Conservation (phyloP, 2,797 vertebrate species). For the Vespertilio murinus region DNA sequence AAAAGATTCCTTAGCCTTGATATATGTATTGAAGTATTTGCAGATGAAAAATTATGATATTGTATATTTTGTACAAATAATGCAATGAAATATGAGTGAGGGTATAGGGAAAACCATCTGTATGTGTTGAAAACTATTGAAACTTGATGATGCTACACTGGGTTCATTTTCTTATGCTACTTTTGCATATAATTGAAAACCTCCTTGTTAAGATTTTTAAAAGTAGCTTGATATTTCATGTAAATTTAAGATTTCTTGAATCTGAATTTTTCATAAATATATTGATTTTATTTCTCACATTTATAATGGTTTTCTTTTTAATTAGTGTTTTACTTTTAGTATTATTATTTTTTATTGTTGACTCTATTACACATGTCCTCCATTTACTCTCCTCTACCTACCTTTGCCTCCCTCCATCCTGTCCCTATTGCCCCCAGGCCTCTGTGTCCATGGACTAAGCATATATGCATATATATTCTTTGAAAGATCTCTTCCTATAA, state of each 20-base stretch:
- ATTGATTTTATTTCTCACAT: not conserved
- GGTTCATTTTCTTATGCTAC: not conserved
- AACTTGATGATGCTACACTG: not conserved
- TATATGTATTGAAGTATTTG: not conserved
- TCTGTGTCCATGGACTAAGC: no score
- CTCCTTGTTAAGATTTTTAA: not conserved
- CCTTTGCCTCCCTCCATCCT: no score
- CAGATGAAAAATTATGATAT: not conserved
- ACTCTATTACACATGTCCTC: no score
- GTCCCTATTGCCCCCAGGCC: no score
- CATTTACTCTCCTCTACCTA: no score
- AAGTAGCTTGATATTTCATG: not conserved
- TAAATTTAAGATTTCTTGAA: constrained; percentile 4
- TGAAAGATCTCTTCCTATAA: no score
- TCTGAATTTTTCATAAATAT: not conserved
- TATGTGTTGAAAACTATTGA: not conserved
- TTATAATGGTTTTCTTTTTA: not conserved
- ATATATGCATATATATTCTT: no score
- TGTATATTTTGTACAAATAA: not conserved
- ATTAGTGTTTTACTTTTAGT: no score
- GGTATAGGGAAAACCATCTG: not conserved
- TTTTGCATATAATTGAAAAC: not conserved
- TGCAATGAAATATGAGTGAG: not conserved
- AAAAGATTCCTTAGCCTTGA: not conserved
- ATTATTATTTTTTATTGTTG: no score